Percentiles rank a stretch among this genome's conserved stretches.
These are phyloP conservation scores for Ceramica pisi DNA, from an alignment of 2,888 invertebrate genomes.

Conservation along the genomic window DNA sequence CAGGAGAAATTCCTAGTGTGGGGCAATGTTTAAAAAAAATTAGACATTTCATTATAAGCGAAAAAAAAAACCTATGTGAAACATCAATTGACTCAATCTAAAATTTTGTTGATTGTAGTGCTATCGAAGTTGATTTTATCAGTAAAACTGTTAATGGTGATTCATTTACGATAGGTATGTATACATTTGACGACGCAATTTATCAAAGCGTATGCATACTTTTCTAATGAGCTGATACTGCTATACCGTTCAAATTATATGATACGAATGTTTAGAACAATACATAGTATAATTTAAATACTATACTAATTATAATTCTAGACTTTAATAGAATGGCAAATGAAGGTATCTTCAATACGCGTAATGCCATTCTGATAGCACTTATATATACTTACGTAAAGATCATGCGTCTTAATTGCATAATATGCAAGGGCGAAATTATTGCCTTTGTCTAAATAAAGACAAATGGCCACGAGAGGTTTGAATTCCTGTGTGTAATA, in stretches of 20 bases:
- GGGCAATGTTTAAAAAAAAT: too few relatives aligned
- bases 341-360: too few relatives aligned
- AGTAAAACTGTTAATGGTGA: not conserved
- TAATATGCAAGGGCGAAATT: too few relatives aligned
- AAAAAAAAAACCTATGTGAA: not conserved
- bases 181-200: not conserved
- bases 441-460: conserved; percentile 2
- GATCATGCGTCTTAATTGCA: not conserved
- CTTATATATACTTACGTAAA: not conserved
- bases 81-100: not conserved
- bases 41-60: not conserved
- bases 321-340: not conserved
- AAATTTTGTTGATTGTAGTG: not conserved
- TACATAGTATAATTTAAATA: not conserved
- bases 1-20: too few relatives aligned
- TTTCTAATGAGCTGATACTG: not conserved
- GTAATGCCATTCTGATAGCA: not conserved
- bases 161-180: not conserved
- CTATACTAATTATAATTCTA: not conserved
- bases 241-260: not conserved
- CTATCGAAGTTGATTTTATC: not conserved
- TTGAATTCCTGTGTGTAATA: too few relatives aligned
- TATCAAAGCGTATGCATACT: not conserved
- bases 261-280: not conserved
- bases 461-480: not conserved